phyloP scores from a whole-genome alignment of 2,113 vertebrate genomes.

The Petromus typicus region DNA sequence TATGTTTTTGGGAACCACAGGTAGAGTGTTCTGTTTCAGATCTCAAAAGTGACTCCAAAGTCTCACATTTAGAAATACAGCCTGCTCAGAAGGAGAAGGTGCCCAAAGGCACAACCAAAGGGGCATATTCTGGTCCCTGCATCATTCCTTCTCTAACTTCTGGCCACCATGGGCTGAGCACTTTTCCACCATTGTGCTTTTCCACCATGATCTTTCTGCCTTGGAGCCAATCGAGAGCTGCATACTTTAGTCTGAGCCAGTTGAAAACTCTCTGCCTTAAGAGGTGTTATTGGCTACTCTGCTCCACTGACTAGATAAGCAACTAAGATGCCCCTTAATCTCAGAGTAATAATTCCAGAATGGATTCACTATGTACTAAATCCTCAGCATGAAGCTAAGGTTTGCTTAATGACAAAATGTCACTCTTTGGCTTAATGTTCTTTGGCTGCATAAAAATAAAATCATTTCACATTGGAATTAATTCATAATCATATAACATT shows the following conservation, averaged over 20 bases:
- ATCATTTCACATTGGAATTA: background rate
- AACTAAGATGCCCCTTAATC: background rate
- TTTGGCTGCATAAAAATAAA: background rate
- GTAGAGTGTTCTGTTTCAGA: background rate
- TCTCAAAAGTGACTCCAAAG: background rate
- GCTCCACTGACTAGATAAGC: background rate
- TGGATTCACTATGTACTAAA: background rate
- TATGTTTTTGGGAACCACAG: background rate
- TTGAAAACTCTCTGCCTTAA: background rate
- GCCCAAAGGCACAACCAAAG: background rate
- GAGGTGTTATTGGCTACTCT: background rate
- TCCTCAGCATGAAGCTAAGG: background rate
- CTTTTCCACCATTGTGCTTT: background rate
- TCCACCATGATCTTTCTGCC: background rate
- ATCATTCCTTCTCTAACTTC: background rate
- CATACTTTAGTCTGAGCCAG: background rate
- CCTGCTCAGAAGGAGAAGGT: background rate
- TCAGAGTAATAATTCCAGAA: background rate
- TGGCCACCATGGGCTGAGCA: background rate
- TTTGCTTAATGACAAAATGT: background rate
- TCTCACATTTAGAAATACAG: background rate
- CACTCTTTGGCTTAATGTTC: background rate
- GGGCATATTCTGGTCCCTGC: background rate
- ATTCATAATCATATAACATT: background rate
- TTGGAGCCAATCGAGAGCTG: background rate